Evolutionary conservation across 2,797 vertebrate genomes (phyloP).

Genomic region (Poecilia picta): DNA sequence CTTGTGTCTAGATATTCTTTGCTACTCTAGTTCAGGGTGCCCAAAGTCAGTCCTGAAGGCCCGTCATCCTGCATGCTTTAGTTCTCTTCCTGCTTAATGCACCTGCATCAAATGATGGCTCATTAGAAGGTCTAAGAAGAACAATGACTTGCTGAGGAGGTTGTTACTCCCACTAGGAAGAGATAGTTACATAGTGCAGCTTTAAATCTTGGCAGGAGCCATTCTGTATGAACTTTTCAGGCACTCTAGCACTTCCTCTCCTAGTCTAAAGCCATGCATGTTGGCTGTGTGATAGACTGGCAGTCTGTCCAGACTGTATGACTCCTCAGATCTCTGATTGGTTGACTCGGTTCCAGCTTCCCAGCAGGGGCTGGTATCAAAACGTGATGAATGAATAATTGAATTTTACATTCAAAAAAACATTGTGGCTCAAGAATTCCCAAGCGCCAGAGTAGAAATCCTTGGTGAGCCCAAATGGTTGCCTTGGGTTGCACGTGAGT

Average conservation of each 20-base stretch:
- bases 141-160: too few species aligned
- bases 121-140: too few species aligned
- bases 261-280: not conserved
- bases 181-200: too few species aligned
- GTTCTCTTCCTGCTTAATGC: too few species aligned
- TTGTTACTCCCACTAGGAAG: too few species aligned
- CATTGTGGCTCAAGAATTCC: not conserved
- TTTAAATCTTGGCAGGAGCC: not conserved
- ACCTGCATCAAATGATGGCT: too few species aligned
- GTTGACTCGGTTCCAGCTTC: not conserved
- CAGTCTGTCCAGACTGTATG: not conserved
- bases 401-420: not conserved
- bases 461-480: slow-evolving; percentile 46
- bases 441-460: not conserved
- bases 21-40: too few species aligned
- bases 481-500: slow-evolving; percentile 73
- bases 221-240: not conserved
- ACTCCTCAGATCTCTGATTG: not conserved
- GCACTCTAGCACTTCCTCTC: not conserved
- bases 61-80: too few species aligned
- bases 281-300: not conserved
- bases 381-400: not conserved
- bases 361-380: not conserved
- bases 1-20: too few species aligned
- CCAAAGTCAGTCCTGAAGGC: too few species aligned